Evolutionary conservation across 2,797 vertebrate genomes (phyloP), one percentile per base, ranked within the genome.

Genomic region (Cuculus canorus): DNA sequence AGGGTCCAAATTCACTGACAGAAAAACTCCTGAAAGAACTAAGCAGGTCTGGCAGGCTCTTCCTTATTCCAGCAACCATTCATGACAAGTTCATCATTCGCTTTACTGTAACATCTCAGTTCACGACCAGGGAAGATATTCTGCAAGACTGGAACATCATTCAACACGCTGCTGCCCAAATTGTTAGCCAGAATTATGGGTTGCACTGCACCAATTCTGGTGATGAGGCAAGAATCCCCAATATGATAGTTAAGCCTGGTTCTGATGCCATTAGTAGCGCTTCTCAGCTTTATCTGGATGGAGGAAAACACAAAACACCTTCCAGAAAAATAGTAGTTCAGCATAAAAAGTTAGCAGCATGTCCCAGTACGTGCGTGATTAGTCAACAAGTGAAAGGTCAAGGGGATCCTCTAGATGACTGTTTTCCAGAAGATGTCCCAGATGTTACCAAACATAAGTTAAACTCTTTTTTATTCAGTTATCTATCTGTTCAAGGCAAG

Each of bases 101-200:
- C 83, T 99, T 99, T 82, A 98, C 98, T 0, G 99, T 99, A 92
- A 99, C 99, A 0, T 99, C 99, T 25, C 99, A 99, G 98, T 98
- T 98, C 96, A 99, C 99, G 35, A 98, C 98, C 12, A 97, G 96
- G 23, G 98, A 98, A 24, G 99, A 99, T 90, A 98, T 99, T 91
- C 97, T 98, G 30, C 98, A 96, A 53, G 99, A 99, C 97, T 99
- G 99, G 99, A 94, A 72, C 83, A 96, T 98, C 92, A 99, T 99
- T 93, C 98, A 97, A 82, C 97, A 98, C 52, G 98, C 96, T 4
- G 98, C 99, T 33, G 94, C 97, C 8, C 86, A 95, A 57, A 95
- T 99, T 10, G 86, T 99, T 53, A 95, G 94, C 91, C 95, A 96
- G 77, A 95, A 95, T 60, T 91, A 90, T 10, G 95, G 92, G 17